These are phyloP conservation scores for Gila orcuttii DNA, from an alignment of 2,113 vertebrate genomes.

Conservation along the genomic window DNA sequence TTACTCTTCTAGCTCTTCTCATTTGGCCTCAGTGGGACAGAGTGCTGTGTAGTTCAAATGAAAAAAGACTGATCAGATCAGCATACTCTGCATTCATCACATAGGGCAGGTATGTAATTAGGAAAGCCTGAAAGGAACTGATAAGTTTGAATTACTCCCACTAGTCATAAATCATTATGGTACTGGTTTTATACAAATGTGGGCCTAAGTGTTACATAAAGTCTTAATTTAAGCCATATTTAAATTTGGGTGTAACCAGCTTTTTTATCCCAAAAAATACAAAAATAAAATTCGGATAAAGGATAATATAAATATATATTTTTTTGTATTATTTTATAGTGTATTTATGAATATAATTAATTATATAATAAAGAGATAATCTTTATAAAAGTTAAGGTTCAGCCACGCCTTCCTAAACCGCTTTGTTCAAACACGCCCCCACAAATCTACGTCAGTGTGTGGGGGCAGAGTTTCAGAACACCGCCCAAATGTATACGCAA, in stretches of 20 bases:
- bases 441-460: too few relatives aligned
- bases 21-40: conserved; percentile 8
- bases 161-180: conserved; percentile 36
- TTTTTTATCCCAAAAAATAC: not conserved
- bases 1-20: conserved; percentile 15
- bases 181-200: not conserved
- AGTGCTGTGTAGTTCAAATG: not conserved
- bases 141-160: conserved; percentile 25
- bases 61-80: conserved; percentile 30
- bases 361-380: too few relatives aligned
- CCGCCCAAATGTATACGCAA: too few relatives aligned
- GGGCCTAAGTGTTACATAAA: not conserved
- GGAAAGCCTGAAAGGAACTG: conserved; percentile 17
- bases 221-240: not conserved
- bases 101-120: conserved; percentile 19
- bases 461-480: too few relatives aligned
- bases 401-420: too few relatives aligned
- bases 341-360: not conserved
- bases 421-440: too few relatives aligned
- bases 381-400: too few relatives aligned
- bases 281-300: not conserved
- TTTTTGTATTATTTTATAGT: not conserved
- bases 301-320: not conserved
- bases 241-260: not conserved
- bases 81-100: conserved; percentile 34